These are phyloP conservation scores for Euplexia lucipara DNA, from an alignment of 2,888 invertebrate genomes.

Conservation along the genomic window DNA sequence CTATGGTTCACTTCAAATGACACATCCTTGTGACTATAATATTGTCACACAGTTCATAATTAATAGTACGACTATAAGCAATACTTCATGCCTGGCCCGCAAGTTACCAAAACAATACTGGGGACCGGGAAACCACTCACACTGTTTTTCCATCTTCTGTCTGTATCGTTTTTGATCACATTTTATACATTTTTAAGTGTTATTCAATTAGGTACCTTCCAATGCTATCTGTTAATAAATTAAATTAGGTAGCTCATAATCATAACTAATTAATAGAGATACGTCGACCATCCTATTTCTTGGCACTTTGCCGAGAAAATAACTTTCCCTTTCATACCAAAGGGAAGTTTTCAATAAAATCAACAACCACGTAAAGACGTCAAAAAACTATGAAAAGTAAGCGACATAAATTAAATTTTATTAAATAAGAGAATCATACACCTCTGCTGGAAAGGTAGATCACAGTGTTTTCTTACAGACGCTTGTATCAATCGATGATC, in stretches of 20 bases:
- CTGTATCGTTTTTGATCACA: too few species aligned
- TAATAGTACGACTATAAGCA: too few species aligned
- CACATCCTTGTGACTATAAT: not conserved
- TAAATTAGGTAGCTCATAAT: not conserved
- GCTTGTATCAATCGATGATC: constrained; percentile 6
- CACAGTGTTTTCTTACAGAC: not conserved
- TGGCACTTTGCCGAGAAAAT: not conserved
- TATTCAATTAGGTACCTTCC: constrained; percentile 7
- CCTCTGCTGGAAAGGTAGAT: not conserved
- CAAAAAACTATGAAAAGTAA: too few species aligned
- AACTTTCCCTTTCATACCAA: not conserved
- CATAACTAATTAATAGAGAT: constrained; percentile 1
- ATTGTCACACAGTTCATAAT: not conserved
- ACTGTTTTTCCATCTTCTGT: too few species aligned
- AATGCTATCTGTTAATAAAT: not conserved
- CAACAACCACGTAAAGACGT: too few species aligned
- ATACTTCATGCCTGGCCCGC: not conserved
- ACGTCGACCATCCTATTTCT: not conserved
- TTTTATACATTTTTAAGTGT: not conserved
- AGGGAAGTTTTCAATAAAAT: not conserved
- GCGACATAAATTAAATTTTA: too few species aligned
- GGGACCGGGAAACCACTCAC: not conserved
- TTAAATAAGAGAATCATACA: too few species aligned
- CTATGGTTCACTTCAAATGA: not conserved
- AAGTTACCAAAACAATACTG: not conserved